These are phyloP conservation scores for Cryptocephalus primarius DNA, from an alignment of 2,888 invertebrate species.

Conservation along the genomic window DNA sequence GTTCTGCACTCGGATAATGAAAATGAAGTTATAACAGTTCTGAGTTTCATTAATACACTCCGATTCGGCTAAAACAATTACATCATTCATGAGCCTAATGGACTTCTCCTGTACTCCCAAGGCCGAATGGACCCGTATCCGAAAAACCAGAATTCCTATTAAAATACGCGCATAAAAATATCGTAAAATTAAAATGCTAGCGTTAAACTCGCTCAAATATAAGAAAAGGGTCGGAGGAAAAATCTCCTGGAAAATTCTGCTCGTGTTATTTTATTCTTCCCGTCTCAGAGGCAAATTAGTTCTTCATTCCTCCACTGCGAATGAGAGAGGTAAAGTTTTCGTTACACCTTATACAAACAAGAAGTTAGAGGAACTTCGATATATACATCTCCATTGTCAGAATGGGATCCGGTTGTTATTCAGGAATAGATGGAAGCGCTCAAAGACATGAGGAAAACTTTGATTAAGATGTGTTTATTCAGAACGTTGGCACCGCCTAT, in stretches of 20 bases:
- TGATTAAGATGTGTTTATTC: too few species aligned
- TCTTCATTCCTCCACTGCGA: conserved; percentile 4
- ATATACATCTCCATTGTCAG: too few species aligned
- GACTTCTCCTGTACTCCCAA: conserved; percentile 9
- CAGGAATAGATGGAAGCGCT: too few species aligned
- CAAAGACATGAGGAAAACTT: too few species aligned
- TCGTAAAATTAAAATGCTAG: conserved; percentile 14
- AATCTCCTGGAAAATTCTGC: conserved; percentile 15
- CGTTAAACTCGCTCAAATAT: conserved; percentile 12
- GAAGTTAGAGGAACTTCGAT: conserved; percentile 1
- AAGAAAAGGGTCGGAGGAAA: conserved; percentile 1
- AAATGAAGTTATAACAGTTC: background rate
- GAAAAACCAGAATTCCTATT: conserved; percentile 8
- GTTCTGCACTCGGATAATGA: background rate
- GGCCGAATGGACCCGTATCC: conserved; percentile 2
- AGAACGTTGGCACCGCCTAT: too few species aligned
- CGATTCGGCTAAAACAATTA: conserved; percentile 5
- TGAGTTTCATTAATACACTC: too few species aligned
- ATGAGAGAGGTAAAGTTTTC: conserved; percentile 15
- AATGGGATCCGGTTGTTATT: too few species aligned
- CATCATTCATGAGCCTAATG: conserved; percentile 9
- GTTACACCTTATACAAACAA: conserved; percentile 21
- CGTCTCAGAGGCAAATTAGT: conserved; percentile 20
- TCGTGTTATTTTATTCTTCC: conserved; percentile 19
- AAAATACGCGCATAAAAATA: conserved; percentile 12